A percentile compares a stretch with the other conserved stretches of the same genome.
phyloP scores from a whole-genome alignment of 2,113 vertebrate genomes.

The Erythrolamprus reginae region DNA sequence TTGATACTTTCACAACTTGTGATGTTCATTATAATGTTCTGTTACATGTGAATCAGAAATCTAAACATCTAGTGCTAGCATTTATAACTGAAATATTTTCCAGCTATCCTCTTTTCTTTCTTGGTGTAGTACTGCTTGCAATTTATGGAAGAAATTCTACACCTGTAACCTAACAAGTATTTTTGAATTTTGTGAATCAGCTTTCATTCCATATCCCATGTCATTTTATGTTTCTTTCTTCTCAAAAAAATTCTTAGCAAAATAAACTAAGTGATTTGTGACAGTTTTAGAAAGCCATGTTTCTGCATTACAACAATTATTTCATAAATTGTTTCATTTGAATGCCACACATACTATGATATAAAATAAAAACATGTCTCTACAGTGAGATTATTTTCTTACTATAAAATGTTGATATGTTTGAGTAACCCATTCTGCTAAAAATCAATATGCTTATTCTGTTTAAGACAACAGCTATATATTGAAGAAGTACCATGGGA shows the following conservation, averaged over 20 bases:
- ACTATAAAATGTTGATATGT: conserved; percentile 15
- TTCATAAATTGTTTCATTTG: neutral
- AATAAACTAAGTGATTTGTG: neutral
- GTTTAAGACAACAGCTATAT: conserved; percentile 47
- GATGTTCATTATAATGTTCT: neutral
- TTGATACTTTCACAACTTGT: neutral
- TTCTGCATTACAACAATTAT: neutral
- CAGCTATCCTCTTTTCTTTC: neutral
- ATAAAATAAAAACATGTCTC: neutral
- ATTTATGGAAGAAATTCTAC: neutral
- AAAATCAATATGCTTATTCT: conserved; percentile 38
- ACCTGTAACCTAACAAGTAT: neutral
- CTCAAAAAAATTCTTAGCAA: conserved; percentile 4
- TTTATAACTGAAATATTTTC: neutral
- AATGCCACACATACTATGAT: neutral
- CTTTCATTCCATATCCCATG: neutral
- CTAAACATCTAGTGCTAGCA: neutral
- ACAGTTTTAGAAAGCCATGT: neutral
- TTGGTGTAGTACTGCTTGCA: neutral
- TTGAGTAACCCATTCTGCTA: conserved; percentile 26
- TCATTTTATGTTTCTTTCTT: conserved; percentile 25
- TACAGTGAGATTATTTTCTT: conserved; percentile 1
- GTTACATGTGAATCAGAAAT: neutral
- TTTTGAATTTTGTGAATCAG: neutral
- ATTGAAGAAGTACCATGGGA: conserved; percentile 38